Evolutionary conservation across 2,797 vertebrate genomes (phyloP).

Genomic region (Sciaenops ocellatus): DNA sequence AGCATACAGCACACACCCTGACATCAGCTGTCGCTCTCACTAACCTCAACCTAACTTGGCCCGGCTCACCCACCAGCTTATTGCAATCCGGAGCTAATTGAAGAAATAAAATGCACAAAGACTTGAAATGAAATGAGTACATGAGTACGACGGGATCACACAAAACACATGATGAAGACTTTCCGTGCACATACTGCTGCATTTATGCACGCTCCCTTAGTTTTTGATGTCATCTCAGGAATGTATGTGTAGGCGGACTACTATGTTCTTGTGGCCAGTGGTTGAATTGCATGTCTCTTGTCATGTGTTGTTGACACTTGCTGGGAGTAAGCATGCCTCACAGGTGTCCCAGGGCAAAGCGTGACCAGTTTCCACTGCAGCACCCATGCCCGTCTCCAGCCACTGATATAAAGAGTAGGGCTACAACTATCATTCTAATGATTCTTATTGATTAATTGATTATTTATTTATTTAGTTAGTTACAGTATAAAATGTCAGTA

Average conservation of each 20-base stretch:
- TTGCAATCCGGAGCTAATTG: slow-evolving; percentile 50
- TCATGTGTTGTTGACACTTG: slow-evolving; percentile 76
- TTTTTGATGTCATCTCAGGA: slow-evolving; percentile 28
- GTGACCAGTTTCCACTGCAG: slow-evolving; percentile 65
- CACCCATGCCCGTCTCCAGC: slow-evolving; percentile 20
- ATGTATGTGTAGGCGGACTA: slow-evolving; percentile 24
- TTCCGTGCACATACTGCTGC: not conserved
- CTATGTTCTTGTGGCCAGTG: slow-evolving; percentile 55
- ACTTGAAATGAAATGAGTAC: not conserved
- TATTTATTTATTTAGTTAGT: slow-evolving; percentile 12
- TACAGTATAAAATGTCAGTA: slow-evolving; percentile 7
- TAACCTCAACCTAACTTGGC: slow-evolving; percentile 65
- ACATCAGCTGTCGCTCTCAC: slow-evolving; percentile 84
- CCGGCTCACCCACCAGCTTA: slow-evolving; percentile 31
- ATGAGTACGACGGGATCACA: not conserved
- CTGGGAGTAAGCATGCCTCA: slow-evolving; percentile 55
- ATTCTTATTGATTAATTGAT: slow-evolving; percentile 1
- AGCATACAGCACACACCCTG: slow-evolving; percentile 73
- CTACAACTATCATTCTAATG: not conserved
- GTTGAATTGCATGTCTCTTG: slow-evolving; percentile 65
- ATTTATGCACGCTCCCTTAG: not conserved
- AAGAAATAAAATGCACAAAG: slow-evolving; percentile 31
- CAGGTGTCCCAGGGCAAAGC: slow-evolving; percentile 63
- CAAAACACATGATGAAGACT: not conserved
- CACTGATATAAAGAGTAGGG: not conserved